Percentiles rank a stretch among this genome's conserved stretches.
These are phyloP conservation scores for Temnothorax nylanderi DNA, from an alignment of 1,140 invertebrate genomes.

Conservation along the genomic window DNA sequence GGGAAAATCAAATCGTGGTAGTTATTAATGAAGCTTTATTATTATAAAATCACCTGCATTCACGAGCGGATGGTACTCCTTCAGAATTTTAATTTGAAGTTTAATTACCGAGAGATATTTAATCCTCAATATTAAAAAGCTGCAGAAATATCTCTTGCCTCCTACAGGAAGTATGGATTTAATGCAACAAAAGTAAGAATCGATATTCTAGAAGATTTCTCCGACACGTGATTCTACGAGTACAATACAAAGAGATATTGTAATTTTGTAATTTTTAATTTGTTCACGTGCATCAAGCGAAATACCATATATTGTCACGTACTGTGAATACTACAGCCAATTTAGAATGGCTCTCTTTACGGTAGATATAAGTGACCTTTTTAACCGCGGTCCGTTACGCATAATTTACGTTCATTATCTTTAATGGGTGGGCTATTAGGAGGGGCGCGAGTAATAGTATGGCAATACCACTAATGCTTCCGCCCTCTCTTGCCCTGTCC, in stretches of 20 bases:
- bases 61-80: not conserved
- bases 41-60: constrained; percentile 1
- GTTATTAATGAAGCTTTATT: constrained; percentile 31
- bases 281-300: not conserved
- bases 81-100: constrained; percentile 23
- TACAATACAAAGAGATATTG: not conserved
- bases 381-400: constrained; percentile 75
- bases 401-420: constrained; percentile 80
- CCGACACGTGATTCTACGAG: not conserved
- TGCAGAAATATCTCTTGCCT: not conserved
- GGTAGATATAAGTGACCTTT: constrained; percentile 73
- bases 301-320: constrained; percentile 12
- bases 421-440: constrained; percentile 77
- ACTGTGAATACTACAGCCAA: constrained; percentile 47
- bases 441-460: constrained; percentile 75
- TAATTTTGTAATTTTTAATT: constrained; percentile 18
- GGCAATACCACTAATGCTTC: constrained; percentile 75
- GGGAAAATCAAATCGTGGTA: constrained; percentile 36
- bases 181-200: not conserved
- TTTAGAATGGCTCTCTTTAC: constrained; percentile 66
- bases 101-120: constrained; percentile 29
- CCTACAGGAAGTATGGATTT: not conserved
- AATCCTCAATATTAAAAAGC: not conserved
- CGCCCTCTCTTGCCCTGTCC: constrained; percentile 52
- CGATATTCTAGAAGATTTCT: not conserved